Conservation (phyloP, 2,888 invertebrate genomes). For the Mimumesa dahlbomi region DNA sequence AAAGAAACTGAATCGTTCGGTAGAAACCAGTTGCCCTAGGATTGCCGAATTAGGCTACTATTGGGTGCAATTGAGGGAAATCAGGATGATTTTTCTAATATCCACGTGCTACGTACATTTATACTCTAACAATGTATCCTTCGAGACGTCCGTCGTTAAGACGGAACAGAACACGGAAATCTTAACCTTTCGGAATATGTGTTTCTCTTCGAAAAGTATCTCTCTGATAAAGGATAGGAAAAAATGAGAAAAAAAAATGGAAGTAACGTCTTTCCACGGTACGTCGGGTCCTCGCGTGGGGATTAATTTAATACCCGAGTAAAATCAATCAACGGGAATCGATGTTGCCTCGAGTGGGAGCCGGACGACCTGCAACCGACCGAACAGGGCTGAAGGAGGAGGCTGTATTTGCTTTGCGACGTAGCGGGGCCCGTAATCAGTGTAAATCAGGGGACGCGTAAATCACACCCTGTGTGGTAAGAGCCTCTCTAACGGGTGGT, state of each 20-base stretch:
- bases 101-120: too few relatives aligned
- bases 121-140: too few relatives aligned
- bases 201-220: too few relatives aligned
- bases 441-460: constrained; percentile 80
- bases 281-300: constrained; percentile 32
- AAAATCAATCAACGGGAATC: constrained; percentile 78
- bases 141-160: too few relatives aligned
- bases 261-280: too few relatives aligned
- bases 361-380: constrained; percentile 45
- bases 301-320: constrained; percentile 77
- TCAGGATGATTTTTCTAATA: not conserved
- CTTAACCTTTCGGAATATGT: too few relatives aligned
- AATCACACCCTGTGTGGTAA: constrained; percentile 78
- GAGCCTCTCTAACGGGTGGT: constrained; percentile 75
- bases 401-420: constrained; percentile 77
- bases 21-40: constrained; percentile 31
- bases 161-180: too few relatives aligned
- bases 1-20: constrained; percentile 3
- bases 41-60: too few relatives aligned
- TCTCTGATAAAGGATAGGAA: too few relatives aligned
- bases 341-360: constrained; percentile 72
- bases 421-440: constrained; percentile 78
- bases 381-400: constrained; percentile 35
- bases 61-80: constrained; percentile 15
- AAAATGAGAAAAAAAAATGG: too few relatives aligned